Evolutionary conservation across 2,797 vertebrate genomes (phyloP).

Genomic region (Selene dorsalis): DNA sequence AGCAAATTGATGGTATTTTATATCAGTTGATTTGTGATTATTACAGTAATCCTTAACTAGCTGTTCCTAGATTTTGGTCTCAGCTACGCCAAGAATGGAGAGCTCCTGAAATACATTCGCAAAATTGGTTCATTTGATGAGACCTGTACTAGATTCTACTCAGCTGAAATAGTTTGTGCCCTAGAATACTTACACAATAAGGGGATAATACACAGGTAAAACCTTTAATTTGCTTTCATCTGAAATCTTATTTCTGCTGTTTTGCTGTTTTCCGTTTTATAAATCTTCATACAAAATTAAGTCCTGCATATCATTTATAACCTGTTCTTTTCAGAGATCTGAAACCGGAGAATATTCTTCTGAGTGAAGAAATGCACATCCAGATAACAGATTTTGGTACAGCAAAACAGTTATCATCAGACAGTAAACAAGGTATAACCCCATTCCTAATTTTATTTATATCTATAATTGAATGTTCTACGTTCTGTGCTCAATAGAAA

Average conservation of each 20-base stretch:
- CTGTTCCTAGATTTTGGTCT: slow-evolving; percentile 94
- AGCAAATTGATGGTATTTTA: background rate
- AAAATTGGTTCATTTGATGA: slow-evolving; percentile 99
- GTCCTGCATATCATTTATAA: background rate
- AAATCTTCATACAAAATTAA: background rate
- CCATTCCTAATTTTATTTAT: background rate
- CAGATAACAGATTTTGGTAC: slow-evolving; percentile 99
- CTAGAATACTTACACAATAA: slow-evolving; percentile 97
- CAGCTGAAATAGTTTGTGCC: slow-evolving; percentile 96
- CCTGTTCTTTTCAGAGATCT: slow-evolving; percentile 89
- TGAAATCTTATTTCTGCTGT: background rate
- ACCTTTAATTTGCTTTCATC: background rate
- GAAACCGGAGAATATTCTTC: slow-evolving; percentile 98
- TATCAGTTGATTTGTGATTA: background rate
- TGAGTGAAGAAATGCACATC: slow-evolving; percentile 99
- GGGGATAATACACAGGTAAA: slow-evolving; percentile 99
- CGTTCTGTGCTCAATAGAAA: background rate
- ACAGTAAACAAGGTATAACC: slow-evolving; percentile 93
- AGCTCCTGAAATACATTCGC: slow-evolving; percentile 98
- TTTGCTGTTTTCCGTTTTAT: background rate
- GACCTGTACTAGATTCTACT: slow-evolving; percentile 99
- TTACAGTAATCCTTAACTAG: slow-evolving; percentile 85
- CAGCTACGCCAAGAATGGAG: slow-evolving; percentile 99
- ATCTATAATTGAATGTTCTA: background rate
- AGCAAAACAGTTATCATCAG: slow-evolving; percentile 96